Evolutionary conservation across 2,797 vertebrate species (phyloP), one percentile per base, ranked within the genome.

Genomic region (Spatula versicolor): DNA sequence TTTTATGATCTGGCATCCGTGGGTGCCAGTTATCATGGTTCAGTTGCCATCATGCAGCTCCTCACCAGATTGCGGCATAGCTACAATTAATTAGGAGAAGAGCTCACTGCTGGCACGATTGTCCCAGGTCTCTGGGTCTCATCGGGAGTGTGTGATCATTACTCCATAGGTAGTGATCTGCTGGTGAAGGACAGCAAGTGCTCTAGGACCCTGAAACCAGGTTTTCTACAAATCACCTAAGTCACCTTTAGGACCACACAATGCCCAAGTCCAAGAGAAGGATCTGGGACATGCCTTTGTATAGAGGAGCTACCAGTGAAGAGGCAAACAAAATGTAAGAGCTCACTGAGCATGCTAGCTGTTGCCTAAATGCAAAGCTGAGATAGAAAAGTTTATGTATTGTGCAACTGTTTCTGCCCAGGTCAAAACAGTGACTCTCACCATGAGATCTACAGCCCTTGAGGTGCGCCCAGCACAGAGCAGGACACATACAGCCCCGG

Each of bases 41-140:
- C 58, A 67, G 90, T 75, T 90, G 58, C 92, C 82, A 86, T 90
- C 74, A 71, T 43, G 48, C 77, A 77, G 71, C 76, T 89, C 84
- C 78, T 75, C 82, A 83, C 79, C 95, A 95, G 86, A 95, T 88
- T 95, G 93, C 85, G 79, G 56, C 7, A 58, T 3, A 87, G 64
- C 60, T 88, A 69, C 84, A 82, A 89, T 80, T 97, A 97, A 97
- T 96, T 93, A 96, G 90, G 75, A 91, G 86, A 86, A 92, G 62
- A 83, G 39, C 80, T 89, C 2, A 2, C 46, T 94, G 77, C 89
- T 92, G 90, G 78, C 87, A 62, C 20, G 33, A 80, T n/a, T 1
- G 2, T 17, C 39, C 31, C 63, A 71, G 68, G 83, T 48, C 90
- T 83, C 39, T 48, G 9, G 22, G 66, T 59, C 81, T 93, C 85